Conservation (phyloP, 1,140 invertebrate genomes). For the Calephelis virginiensis region DNA sequence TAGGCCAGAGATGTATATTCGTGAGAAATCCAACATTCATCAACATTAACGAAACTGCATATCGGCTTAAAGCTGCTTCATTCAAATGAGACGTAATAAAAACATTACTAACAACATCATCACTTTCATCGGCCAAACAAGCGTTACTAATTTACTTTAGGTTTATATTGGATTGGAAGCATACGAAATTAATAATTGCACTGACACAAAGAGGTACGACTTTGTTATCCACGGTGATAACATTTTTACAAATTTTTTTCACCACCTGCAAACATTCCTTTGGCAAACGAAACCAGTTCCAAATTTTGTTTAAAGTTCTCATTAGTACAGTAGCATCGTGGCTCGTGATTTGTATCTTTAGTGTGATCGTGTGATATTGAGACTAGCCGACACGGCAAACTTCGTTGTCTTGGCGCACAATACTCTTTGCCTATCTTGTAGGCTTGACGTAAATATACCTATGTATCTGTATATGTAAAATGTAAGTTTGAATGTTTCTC, state of each 20-base stretch:
- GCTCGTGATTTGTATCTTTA: neutral
- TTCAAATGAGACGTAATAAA: slow-evolving; percentile 60
- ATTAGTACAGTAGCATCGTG: neutral
- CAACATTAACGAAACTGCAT: slow-evolving; percentile 41
- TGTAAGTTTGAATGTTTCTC: too few species aligned
- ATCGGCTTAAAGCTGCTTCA: slow-evolving; percentile 41
- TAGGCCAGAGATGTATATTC: slow-evolving; percentile 2
- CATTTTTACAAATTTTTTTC: slow-evolving; percentile 46
- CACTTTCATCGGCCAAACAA: slow-evolving; percentile 39
- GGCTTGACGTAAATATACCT: too few species aligned
- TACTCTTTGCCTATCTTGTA: too few species aligned
- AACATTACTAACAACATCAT: slow-evolving; percentile 69
- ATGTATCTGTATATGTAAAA: too few species aligned
- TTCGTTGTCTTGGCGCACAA: too few species aligned
- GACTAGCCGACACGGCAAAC: too few species aligned
- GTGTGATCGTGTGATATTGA: too few species aligned
- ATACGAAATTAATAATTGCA: slow-evolving; percentile 71
- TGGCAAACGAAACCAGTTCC: neutral
- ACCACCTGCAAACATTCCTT: slow-evolving; percentile 47
- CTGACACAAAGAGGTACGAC: slow-evolving; percentile 40
- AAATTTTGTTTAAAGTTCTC: slow-evolving; percentile 2
- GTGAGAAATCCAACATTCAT: slow-evolving; percentile 25
- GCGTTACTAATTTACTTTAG: slow-evolving; percentile 61
- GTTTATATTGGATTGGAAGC: slow-evolving; percentile 62
- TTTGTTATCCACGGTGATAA: slow-evolving; percentile 40